Percentiles rank a stretch among this genome's conserved stretches.
Evolutionary conservation across 2,797 vertebrate genomes (phyloP).

Genomic region (Micropoecilia bifurca): DNA sequence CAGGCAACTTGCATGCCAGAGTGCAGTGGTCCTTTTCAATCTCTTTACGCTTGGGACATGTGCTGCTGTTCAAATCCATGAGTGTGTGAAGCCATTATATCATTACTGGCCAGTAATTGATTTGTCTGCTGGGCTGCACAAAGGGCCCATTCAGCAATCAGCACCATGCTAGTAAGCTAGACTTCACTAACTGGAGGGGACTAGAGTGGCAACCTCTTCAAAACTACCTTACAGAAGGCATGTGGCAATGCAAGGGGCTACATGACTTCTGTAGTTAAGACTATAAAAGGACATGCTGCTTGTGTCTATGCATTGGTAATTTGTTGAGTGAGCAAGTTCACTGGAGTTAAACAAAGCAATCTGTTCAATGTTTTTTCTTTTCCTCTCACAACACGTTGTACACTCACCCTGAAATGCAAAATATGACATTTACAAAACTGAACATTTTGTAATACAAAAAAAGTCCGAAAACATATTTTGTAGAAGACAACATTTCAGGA

Average conservation of each 20-base stretch:
- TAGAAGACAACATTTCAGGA: background rate
- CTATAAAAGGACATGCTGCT: slow-evolving; percentile 3
- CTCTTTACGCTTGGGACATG: slow-evolving; percentile 41
- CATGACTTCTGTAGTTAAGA: slow-evolving; percentile 15
- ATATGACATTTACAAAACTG: background rate
- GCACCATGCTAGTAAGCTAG: slow-evolving; percentile 41
- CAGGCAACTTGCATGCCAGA: slow-evolving; percentile 34
- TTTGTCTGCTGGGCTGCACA: slow-evolving; percentile 74
- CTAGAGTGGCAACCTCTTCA: slow-evolving; percentile 50
- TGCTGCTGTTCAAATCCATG: slow-evolving; percentile 65
- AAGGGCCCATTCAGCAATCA: slow-evolving; percentile 79
- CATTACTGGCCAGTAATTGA: slow-evolving; percentile 79
- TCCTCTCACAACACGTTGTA: background rate
- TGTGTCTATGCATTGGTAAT: slow-evolving; percentile 35
- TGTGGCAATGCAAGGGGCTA: slow-evolving; percentile 19
- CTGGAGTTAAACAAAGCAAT: slow-evolving; percentile 20
- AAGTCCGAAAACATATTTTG: background rate
- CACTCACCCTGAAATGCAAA: background rate
- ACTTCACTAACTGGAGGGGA: slow-evolving; percentile 47
- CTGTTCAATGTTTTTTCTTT: slow-evolving; percentile 7
- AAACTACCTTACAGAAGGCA: slow-evolving; percentile 55
- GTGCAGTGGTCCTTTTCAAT: slow-evolving; percentile 55
- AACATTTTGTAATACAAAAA: background rate
- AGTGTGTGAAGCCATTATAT: slow-evolving; percentile 79
- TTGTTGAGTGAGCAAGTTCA: slow-evolving; percentile 39